phyloP scores from a whole-genome alignment of 2,797 vertebrate species.

The Macroramphosus scolopax region DNA sequence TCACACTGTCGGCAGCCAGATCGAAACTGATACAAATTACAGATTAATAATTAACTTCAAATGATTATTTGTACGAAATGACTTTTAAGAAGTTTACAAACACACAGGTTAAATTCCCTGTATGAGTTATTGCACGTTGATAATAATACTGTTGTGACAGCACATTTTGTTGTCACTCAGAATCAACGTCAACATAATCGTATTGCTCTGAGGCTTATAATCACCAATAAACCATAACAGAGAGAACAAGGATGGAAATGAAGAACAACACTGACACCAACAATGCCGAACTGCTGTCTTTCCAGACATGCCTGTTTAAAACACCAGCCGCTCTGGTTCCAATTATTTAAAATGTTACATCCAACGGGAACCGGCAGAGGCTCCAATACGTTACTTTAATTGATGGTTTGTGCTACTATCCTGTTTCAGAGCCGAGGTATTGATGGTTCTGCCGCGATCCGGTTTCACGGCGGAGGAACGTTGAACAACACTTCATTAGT shows the following conservation, averaged over 20 bases:
- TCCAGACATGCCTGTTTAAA: slow-evolving; percentile 57
- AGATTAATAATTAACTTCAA: no score
- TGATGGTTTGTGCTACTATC: slow-evolving; percentile 62
- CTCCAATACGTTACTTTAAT: slow-evolving; percentile 58
- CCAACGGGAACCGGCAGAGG: slow-evolving; percentile 46
- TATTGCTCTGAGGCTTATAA: no score
- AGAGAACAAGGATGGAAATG: no score
- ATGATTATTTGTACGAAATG: no score
- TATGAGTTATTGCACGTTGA: no score
- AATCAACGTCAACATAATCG: no score
- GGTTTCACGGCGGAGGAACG: slow-evolving; percentile 47
- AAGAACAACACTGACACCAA: slow-evolving; percentile 37
- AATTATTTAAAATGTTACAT: slow-evolving; percentile 66
- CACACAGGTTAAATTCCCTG: no score
- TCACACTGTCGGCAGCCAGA: slow-evolving; percentile 9
- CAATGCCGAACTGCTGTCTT: slow-evolving; percentile 46
- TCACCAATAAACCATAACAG: no score
- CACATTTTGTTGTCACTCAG: slow-evolving; percentile 16
- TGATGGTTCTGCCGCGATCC: no score
- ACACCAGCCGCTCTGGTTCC: slow-evolving; percentile 58
- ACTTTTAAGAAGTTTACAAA: no score
- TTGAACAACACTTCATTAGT: slow-evolving; percentile 67
- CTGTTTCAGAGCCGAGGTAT: slow-evolving; percentile 57
- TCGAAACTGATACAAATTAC: no score
- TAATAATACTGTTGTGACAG: no score